These are phyloP conservation scores for Manis pentadactyla DNA, from an alignment of 2,797 vertebrate species.

Conservation along the genomic window DNA sequence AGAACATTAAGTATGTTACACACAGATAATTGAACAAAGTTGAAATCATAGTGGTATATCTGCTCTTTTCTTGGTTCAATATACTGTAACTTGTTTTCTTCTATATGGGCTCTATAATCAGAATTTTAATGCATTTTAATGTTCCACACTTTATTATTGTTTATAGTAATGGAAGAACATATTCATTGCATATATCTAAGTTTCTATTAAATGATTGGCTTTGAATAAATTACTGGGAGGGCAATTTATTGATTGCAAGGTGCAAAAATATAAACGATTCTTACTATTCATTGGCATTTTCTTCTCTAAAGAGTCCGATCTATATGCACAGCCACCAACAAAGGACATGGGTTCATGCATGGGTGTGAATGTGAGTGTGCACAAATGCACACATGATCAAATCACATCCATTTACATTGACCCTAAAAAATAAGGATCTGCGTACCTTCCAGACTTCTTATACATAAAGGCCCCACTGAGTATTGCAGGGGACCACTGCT, in stretches of 20 bases:
- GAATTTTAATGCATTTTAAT: not conserved
- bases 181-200: not conserved
- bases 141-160: not conserved
- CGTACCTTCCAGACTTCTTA: not conserved
- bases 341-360: not conserved
- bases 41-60: not conserved
- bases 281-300: not conserved
- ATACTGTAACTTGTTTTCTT: not conserved
- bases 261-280: not conserved
- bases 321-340: not conserved
- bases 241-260: not conserved
- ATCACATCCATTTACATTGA: not conserved
- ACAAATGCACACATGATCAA: fast-evolving
- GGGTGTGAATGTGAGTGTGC: too few relatives aligned
- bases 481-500: not conserved
- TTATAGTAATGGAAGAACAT: not conserved
- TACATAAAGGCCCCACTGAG: not conserved
- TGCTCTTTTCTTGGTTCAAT: not conserved
- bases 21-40: not conserved
- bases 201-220: not conserved
- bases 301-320: not conserved
- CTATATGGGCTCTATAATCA: not conserved
- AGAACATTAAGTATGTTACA: not conserved
- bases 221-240: not conserved
- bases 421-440: not conserved